Evolutionary conservation across 2,113 vertebrate species (phyloP), one percentile per base, ranked within the genome.

Genomic region (Elachura formosa): DNA sequence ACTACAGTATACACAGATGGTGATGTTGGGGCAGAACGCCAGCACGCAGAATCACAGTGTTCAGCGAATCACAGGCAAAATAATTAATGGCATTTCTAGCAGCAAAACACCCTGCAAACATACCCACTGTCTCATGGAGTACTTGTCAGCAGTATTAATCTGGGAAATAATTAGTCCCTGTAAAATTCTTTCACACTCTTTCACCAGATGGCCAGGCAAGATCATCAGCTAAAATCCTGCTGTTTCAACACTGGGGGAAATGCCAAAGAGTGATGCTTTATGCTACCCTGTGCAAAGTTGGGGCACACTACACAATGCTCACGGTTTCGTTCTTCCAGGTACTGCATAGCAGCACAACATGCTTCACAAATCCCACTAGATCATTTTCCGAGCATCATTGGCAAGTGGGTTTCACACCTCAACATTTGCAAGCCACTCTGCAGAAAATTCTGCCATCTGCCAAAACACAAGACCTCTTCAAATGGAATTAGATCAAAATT

Each of bases 221-320:
- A 92, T 34, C 52, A 43, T 98, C 97, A 98, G 97, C 97, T 97
- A 92, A 97, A 98, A 97, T 97, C 89, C 56, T 90, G 96, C 94
- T 85, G 85, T 45, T 95, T 98, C 97, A 98, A 97, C 97, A 94
- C 31, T 19, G 61, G 67, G 90, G 72, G 74, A 96, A 90, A 58
- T 89, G 91, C 95, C 95, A 93, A 73, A 66, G 43, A 92, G 45
- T 41, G 87, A 67, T 14, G 55, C 74, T 94, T 95, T 90, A 45
- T 91, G 89, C 55, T 95, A 82, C 55, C 73, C 55, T 68, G 23
- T 92, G 89, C 36, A 87, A 91, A 81, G 43, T 66, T 81, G 92
- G 89, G 69, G 81, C 90, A 75, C 0, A 2, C 61, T 80, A 14
- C 80, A 12, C 63, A 80, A 74, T 67, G 74, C 48, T 75, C 62